A percentile compares a stretch with the other conserved stretches of the same genome.
Evolutionary conservation across 2,113 vertebrate species (phyloP).

Genomic region (Chamaea fasciata): DNA sequence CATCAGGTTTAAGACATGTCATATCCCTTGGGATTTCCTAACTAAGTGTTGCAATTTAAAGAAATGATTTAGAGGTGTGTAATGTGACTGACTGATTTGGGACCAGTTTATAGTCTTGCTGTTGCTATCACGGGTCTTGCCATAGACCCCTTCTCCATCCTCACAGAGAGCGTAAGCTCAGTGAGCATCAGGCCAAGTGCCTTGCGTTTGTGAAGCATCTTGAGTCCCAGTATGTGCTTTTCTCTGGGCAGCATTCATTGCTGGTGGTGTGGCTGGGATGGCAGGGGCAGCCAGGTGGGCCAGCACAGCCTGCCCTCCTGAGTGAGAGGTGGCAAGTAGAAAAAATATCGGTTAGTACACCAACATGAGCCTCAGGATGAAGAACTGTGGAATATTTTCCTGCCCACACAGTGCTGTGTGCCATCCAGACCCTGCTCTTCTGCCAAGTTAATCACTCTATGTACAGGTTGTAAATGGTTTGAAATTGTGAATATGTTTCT

Average conservation of each 20-base stretch:
- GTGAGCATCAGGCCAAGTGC: background rate
- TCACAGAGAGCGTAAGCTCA: background rate
- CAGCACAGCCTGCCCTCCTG: background rate
- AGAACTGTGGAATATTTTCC: background rate
- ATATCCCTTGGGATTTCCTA: background rate
- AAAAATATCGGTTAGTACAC: background rate
- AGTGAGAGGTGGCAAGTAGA: background rate
- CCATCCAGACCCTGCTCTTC: background rate
- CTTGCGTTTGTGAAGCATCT: background rate
- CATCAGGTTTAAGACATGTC: background rate
- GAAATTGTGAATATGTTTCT: background rate
- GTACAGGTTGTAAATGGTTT: background rate
- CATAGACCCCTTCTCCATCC: background rate
- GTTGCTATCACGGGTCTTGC: fast-evolving
- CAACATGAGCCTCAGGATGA: background rate
- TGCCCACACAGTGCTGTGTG: background rate
- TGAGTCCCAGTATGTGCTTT: background rate
- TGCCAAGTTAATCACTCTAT: background rate
- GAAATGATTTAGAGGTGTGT: background rate
- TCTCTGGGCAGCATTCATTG: background rate
- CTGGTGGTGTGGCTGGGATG: background rate
- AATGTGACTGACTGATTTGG: background rate
- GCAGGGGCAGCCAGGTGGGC: background rate
- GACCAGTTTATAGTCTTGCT: background rate
- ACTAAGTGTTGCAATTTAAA: background rate